Evolutionary conservation across 2,888 invertebrate species (phyloP).

Genomic region (Laspeyria flexula): DNA sequence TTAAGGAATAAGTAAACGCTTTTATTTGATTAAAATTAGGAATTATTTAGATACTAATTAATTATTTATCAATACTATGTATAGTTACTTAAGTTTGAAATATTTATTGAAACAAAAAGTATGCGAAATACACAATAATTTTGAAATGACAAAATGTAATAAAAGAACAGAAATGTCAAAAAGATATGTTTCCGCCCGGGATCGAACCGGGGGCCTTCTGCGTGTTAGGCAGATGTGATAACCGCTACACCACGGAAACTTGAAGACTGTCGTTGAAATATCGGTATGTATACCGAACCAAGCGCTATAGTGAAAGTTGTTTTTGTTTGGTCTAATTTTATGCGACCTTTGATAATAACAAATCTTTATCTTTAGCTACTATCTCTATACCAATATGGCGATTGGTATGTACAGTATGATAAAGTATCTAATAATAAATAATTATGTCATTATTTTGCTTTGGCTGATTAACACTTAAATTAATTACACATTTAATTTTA

Average conservation of each 20-base stretch:
- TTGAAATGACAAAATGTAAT: too few species aligned
- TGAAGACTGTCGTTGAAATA: accelerated
- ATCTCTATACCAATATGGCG: not conserved
- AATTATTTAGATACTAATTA: too few species aligned
- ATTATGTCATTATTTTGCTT: too few species aligned
- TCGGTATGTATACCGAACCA: not conserved
- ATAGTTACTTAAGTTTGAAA: too few species aligned
- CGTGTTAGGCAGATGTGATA: constrained; percentile 96
- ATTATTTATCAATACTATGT: too few species aligned
- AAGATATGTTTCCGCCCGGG: constrained; percentile 92
- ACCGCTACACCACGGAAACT: constrained; percentile 95
- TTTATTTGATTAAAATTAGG: too few species aligned
- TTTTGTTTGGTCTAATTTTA: not conserved
- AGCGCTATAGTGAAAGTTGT: not conserved
- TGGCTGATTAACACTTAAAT: too few species aligned
- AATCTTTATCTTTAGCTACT: not conserved
- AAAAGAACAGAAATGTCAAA: constrained; percentile 33
- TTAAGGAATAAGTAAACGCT: too few species aligned
- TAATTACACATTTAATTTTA: too few species aligned
- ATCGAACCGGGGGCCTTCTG: constrained; percentile 96
- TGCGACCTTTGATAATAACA: not conserved
- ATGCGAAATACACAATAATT: too few species aligned
- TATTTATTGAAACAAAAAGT: too few species aligned
- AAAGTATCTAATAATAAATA: too few species aligned
- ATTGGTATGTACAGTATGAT: not conserved